A percentile compares a stretch with the other conserved stretches of the same genome.
Conservation (phyloP, 2,797 vertebrate genomes). For the Brotula barbata region DNA sequence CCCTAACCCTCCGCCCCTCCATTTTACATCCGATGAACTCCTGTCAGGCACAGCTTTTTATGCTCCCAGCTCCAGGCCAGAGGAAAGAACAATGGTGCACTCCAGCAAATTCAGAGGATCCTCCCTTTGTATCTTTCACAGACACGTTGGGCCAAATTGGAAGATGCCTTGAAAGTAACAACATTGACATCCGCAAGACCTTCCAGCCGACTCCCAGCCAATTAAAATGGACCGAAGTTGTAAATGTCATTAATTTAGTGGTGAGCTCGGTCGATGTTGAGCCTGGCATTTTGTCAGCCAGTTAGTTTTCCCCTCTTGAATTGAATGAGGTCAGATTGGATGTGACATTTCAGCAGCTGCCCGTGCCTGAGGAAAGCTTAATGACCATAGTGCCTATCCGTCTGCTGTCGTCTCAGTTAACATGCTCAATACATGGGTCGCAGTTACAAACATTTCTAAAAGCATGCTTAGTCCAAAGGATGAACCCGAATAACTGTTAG, state of each 20-base stretch:
- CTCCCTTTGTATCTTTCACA: constrained; percentile 30
- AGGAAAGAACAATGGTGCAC: constrained; percentile 43
- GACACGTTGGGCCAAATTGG: constrained; percentile 49
- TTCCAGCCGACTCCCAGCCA: constrained; percentile 28
- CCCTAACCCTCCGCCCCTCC: neutral
- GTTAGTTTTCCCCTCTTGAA: constrained; percentile 42
- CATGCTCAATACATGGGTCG: constrained; percentile 23
- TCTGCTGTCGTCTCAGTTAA: constrained; percentile 40
- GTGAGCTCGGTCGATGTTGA: constrained; percentile 40
- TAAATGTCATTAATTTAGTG: constrained; percentile 43
- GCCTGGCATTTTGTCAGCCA: constrained; percentile 54
- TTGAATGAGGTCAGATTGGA: constrained; percentile 52
- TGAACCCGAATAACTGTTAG: constrained; percentile 5
- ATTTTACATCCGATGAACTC: constrained; percentile 35
- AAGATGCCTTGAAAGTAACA: constrained; percentile 49
- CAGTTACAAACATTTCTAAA: constrained; percentile 2
- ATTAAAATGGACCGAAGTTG: constrained; percentile 32
- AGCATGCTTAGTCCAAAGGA: neutral
- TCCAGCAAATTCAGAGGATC: constrained; percentile 32
- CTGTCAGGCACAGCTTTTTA: constrained; percentile 32
- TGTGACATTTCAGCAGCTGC: constrained; percentile 56
- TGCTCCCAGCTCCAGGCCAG: constrained; percentile 24
- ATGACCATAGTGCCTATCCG: constrained; percentile 77
- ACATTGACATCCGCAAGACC: constrained; percentile 31
- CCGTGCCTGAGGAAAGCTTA: constrained; percentile 62